phyloP scores from a whole-genome alignment of 2,888 invertebrate species.

The Drosophila maculinotata region DNA sequence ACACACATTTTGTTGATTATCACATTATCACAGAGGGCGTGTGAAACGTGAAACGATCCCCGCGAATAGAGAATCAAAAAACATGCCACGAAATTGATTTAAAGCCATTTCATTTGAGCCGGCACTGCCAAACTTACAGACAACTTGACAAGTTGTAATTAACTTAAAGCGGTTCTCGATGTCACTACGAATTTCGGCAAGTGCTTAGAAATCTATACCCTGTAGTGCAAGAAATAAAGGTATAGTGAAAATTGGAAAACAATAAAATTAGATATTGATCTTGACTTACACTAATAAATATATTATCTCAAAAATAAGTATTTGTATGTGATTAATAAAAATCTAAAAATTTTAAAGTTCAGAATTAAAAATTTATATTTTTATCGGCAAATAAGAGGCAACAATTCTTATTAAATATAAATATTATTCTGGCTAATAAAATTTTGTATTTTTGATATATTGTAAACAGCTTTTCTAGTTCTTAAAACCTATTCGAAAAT shows the following conservation, averaged over 20 bases:
- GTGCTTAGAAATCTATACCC: slow-evolving; percentile 12
- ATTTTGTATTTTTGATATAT: no score
- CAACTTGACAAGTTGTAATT: slow-evolving; percentile 78
- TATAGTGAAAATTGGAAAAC: not conserved
- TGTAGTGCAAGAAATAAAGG: not conserved
- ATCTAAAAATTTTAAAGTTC: no score
- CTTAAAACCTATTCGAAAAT: not conserved
- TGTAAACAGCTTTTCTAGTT: no score
- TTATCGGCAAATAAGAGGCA: no score
- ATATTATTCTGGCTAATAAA: no score
- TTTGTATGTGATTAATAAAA: no score
- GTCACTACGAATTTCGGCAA: slow-evolving; percentile 23
- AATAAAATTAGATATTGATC: no score
- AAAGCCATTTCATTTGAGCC: slow-evolving; percentile 68
- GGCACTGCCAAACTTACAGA: slow-evolving; percentile 57
- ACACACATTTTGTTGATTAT: slow-evolving; percentile 66
- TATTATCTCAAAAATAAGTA: no score
- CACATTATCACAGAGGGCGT: slow-evolving; percentile 52
- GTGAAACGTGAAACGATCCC: slow-evolving; percentile 60
- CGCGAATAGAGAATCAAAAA: slow-evolving; percentile 41
- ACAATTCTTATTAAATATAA: no score
- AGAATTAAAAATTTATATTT: no score
- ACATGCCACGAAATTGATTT: slow-evolving; percentile 69
- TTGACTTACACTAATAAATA: no score
- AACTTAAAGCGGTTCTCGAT: slow-evolving; percentile 79